These are phyloP conservation scores for Oreohelix idahoensis DNA, from an alignment of 1,140 invertebrate genomes.

Conservation along the genomic window DNA sequence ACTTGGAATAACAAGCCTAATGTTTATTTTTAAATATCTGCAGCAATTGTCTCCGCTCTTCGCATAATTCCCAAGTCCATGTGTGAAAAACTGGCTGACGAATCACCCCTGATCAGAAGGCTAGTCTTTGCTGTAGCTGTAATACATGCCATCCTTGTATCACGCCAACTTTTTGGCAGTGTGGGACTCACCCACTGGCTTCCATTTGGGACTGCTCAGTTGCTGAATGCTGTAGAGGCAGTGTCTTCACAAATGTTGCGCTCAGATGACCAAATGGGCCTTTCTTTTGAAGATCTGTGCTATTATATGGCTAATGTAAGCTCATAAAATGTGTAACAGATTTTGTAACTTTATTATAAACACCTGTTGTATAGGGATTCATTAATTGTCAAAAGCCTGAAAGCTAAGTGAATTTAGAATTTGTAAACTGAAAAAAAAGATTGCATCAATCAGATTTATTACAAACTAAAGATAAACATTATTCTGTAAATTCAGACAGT, in stretches of 20 bases:
- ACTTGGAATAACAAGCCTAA: no score
- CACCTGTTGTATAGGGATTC: background rate
- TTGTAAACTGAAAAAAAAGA: no score
- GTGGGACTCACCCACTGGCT: constrained; percentile 67
- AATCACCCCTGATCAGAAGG: constrained; percentile 48
- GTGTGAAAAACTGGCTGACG: constrained; percentile 51
- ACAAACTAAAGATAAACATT: no score
- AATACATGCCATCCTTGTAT: constrained; percentile 60
- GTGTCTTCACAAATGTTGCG: constrained; percentile 51
- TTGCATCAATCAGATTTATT: no score
- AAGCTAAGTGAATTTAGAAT: no score
- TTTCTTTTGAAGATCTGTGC: constrained; percentile 55
- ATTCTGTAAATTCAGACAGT: no score
- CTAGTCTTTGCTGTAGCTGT: constrained; percentile 60
- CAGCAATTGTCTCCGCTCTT: constrained; percentile 66
- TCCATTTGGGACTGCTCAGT: constrained; percentile 61
- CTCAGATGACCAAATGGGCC: constrained; percentile 51
- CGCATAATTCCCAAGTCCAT: constrained; percentile 51
- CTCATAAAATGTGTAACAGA: background rate
- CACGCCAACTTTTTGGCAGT: constrained; percentile 66
- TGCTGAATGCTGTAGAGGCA: constrained; percentile 58
- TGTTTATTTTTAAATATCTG: background rate
- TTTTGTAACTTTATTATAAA: background rate
- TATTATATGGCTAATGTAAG: constrained; percentile 45
- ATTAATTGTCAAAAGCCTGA: no score